phyloP scores from a whole-genome alignment of 2,888 invertebrate genomes.

The Perdita meconis region DNA sequence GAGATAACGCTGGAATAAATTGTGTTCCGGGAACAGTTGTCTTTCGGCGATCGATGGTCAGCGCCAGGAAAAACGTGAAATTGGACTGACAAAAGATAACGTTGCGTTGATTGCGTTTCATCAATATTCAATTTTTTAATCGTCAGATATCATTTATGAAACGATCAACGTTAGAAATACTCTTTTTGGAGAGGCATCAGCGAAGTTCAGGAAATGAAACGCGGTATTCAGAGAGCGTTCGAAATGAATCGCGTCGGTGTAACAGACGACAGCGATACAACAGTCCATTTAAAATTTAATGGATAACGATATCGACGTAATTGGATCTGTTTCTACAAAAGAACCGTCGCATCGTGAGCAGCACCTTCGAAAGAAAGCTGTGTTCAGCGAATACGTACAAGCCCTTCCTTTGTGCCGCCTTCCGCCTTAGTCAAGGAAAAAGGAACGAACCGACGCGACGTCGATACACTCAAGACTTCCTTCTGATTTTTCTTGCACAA shows the following conservation, averaged over 20 bases:
- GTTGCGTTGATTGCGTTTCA: too few relatives aligned
- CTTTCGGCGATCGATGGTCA: neutral
- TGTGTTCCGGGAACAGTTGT: neutral
- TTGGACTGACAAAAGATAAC: too few relatives aligned
- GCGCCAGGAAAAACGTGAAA: neutral
- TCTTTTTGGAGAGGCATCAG: too few relatives aligned
- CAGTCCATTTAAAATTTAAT: slow-evolving; percentile 1
- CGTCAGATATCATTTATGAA: too few relatives aligned
- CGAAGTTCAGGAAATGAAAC: neutral
- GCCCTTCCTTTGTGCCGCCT: slow-evolving; percentile 38
- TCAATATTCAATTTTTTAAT: too few relatives aligned
- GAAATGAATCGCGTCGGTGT: neutral
- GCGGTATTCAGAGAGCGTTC: neutral
- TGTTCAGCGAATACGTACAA: slow-evolving; percentile 17
- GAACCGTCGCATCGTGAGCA: neutral
- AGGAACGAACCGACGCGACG: slow-evolving; percentile 22
- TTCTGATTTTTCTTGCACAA: neutral
- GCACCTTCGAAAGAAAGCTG: neutral
- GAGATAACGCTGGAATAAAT: slow-evolving; percentile 7
- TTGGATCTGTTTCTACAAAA: slow-evolving; percentile 43
- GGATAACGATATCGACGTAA: slow-evolving; percentile 36
- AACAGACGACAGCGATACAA: too few relatives aligned
- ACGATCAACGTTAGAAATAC: too few relatives aligned
- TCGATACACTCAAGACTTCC: slow-evolving; percentile 16
- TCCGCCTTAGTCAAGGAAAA: slow-evolving; percentile 3